A percentile compares a stretch with the other conserved stretches of the same genome.
Conservation (phyloP, 2,797 vertebrate genomes). For the Graptemys geographica region DNA sequence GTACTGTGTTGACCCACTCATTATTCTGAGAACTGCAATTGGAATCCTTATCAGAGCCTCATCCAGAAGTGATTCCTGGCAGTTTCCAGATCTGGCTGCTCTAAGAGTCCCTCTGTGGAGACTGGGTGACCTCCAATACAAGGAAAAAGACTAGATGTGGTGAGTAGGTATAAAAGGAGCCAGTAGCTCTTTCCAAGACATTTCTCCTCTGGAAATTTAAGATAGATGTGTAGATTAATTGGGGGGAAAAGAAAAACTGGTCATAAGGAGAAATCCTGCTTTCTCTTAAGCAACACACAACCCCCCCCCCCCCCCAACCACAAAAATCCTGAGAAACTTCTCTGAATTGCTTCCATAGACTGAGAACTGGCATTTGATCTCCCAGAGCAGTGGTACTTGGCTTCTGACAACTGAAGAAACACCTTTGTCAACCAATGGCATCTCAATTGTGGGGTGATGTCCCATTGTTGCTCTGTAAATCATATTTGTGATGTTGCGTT, state of each 20-base stretch:
- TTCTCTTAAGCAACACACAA: not conserved
- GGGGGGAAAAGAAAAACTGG: not conserved
- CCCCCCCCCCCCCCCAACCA: not conserved
- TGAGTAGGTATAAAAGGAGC: not conserved
- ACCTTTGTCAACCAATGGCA: not conserved
- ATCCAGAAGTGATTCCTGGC: not conserved
- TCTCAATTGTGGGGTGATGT: not conserved
- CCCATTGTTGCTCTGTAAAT: not conserved
- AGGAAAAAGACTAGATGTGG: not conserved
- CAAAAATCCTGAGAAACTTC: not conserved
- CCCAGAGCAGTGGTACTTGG: not conserved
- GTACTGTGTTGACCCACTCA: not conserved
- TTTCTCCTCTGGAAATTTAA: not conserved
- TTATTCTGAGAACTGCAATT: not conserved
- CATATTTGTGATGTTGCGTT: not conserved
- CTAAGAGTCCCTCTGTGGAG: not conserved
- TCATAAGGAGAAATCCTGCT: not conserved
- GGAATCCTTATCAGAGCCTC: rapidly evolving
- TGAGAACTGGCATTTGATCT: not conserved
- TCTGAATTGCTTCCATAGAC: not conserved
- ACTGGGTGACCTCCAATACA: not conserved
- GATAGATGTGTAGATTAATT: not conserved
- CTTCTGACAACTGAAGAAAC: not conserved
- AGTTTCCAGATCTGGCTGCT: not conserved
- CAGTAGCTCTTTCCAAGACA: not conserved